Evolutionary conservation across 2,888 invertebrate genomes (phyloP).

Genomic region (Tetropium fuscum): DNA sequence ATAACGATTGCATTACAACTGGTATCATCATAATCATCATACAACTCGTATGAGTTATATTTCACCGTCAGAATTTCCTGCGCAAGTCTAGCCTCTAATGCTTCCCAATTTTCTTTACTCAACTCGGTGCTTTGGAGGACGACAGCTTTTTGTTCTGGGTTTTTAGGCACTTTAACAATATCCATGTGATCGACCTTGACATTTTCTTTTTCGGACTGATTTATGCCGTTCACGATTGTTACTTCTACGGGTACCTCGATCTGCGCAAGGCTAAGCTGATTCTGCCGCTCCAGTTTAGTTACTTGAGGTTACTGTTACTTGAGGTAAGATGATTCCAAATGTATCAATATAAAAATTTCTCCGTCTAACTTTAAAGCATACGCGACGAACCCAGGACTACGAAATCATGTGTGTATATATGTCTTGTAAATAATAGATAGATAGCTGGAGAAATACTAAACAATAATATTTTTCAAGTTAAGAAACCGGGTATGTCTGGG

Average conservation of each 20-base stretch:
- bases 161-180: not conserved
- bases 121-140: slow-evolving; percentile 51
- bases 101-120: slow-evolving; percentile 62
- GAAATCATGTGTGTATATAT: too few relatives aligned
- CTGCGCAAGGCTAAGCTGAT: slow-evolving; percentile 54
- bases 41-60: slow-evolving; percentile 51
- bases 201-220: too few relatives aligned
- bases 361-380: too few relatives aligned
- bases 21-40: slow-evolving; percentile 27
- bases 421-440: too few relatives aligned
- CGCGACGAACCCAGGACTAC: too few relatives aligned
- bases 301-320: too few relatives aligned
- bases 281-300: slow-evolving; percentile 71
- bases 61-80: slow-evolving; percentile 54
- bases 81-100: slow-evolving; percentile 61
- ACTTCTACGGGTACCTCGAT: slow-evolving; percentile 35
- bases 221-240: slow-evolving; percentile 19
- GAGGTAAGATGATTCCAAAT: too few relatives aligned
- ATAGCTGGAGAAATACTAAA: too few relatives aligned
- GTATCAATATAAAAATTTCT: too few relatives aligned
- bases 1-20: slow-evolving; percentile 16
- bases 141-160: slow-evolving; percentile 1
- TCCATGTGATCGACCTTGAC: slow-evolving; percentile 8
- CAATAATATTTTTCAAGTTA: too few relatives aligned
- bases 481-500: too few relatives aligned